phyloP scores from a whole-genome alignment of 2,113 vertebrate species.

The Leucopternis melanops region DNA sequence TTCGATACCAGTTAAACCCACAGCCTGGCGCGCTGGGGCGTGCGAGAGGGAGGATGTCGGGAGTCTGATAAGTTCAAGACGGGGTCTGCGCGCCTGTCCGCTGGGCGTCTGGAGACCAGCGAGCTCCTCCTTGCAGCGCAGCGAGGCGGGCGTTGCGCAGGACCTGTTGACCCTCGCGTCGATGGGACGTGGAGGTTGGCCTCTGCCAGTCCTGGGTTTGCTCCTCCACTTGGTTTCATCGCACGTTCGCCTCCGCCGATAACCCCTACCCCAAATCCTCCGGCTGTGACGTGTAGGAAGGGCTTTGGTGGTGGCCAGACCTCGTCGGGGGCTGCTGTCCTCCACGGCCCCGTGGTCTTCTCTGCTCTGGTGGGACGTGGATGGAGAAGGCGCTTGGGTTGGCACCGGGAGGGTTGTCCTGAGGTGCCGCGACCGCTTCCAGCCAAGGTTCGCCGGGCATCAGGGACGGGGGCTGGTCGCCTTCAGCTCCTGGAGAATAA shows the following conservation, averaged over 20 bases:
- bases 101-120: neutral
- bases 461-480: neutral
- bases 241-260: neutral
- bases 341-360: accelerated
- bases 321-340: neutral
- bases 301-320: neutral
- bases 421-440: neutral
- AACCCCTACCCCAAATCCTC: neutral
- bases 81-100: neutral
- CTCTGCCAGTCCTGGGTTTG: neutral
- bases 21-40: neutral
- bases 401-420: neutral
- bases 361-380: neutral
- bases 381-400: neutral
- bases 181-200: neutral
- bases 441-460: neutral
- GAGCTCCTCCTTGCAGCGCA: neutral
- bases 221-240: neutral
- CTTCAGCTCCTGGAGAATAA: neutral
- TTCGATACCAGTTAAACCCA: neutral
- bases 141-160: neutral
- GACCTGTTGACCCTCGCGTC: neutral
- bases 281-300: neutral
- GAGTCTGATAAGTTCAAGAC: neutral
- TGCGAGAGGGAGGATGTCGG: accelerated